Percentiles rank a stretch among this genome's conserved stretches.
These are phyloP conservation scores for Misgurnus mizolepis DNA, from an alignment of 2,113 vertebrate species.

Conservation along the genomic window DNA sequence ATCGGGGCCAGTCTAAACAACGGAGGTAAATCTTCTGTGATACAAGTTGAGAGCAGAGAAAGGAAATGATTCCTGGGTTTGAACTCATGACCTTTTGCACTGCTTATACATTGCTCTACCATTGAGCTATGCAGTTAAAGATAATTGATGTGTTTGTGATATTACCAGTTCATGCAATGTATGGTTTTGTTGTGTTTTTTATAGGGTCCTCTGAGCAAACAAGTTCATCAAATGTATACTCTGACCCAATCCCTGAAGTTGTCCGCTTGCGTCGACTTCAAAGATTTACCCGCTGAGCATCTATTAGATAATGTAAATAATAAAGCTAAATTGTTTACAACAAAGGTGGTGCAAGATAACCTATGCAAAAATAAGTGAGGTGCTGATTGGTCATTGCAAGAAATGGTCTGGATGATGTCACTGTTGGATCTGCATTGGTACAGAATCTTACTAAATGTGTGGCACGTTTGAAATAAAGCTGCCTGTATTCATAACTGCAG, in stretches of 20 bases:
- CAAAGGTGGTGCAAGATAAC: neutral
- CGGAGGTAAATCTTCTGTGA: slow-evolving; percentile 67
- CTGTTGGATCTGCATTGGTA: neutral
- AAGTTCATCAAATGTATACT: slow-evolving; percentile 49
- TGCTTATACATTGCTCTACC: neutral
- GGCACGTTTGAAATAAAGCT: neutral
- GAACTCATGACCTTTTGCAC: too few species aligned
- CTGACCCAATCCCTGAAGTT: slow-evolving; percentile 58
- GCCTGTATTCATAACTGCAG: neutral
- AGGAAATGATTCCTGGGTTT: too few species aligned
- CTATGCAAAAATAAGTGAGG: neutral
- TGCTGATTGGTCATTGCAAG: neutral
- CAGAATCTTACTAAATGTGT: neutral
- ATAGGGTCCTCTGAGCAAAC: slow-evolving; percentile 50
- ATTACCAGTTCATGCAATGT: neutral
- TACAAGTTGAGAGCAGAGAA: too few species aligned
- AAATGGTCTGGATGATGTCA: neutral
- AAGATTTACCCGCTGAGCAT: slow-evolving; percentile 63
- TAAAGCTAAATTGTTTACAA: neutral
- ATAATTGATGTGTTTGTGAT: neutral
- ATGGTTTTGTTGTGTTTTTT: neutral
- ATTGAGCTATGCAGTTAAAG: too few species aligned
- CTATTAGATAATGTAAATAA: neutral
- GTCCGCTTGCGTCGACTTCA: slow-evolving; percentile 64
- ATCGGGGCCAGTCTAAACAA: slow-evolving; percentile 84